These are phyloP conservation scores for Poeciliopsis turneri DNA, from an alignment of 2,797 vertebrate species.

Conservation along the genomic window DNA sequence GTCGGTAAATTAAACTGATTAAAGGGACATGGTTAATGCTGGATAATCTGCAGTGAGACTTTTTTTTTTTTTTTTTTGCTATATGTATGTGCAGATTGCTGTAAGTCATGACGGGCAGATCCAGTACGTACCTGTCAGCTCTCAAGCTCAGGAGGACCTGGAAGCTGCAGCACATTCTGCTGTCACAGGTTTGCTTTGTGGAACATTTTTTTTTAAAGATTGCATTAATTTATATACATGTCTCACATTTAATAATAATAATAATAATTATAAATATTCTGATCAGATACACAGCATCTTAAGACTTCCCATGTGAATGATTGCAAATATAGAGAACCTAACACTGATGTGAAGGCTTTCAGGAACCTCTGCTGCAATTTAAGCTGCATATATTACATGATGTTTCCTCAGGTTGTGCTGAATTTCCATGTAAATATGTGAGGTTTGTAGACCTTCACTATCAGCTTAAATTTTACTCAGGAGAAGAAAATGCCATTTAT, in stretches of 20 bases:
- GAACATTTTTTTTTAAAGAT: background rate
- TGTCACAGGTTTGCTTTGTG: constrained; percentile 84
- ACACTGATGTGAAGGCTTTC: background rate
- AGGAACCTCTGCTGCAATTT: background rate
- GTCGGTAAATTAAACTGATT: background rate
- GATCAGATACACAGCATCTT: background rate
- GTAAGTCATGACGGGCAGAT: constrained; percentile 87
- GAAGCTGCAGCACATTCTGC: constrained; percentile 91
- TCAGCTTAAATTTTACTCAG: background rate
- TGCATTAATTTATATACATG: background rate
- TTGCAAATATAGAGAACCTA: background rate
- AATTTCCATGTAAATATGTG: background rate
- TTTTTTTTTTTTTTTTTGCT: constrained; percentile 9
- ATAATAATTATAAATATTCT: background rate
- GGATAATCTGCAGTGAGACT: background rate
- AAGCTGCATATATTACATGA: background rate
- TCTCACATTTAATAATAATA: background rate
- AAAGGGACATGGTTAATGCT: constrained; percentile 53
- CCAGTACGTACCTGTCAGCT: constrained; percentile 92
- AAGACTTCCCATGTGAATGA: background rate
- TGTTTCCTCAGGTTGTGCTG: background rate
- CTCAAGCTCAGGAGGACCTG: constrained; percentile 91
- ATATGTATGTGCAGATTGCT: constrained; percentile 67
- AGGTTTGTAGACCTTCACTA: background rate
- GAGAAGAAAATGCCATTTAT: background rate